Conservation (phyloP, 92 coral and sea anemone genomes). For the Palythoa heliodiscus region DNA sequence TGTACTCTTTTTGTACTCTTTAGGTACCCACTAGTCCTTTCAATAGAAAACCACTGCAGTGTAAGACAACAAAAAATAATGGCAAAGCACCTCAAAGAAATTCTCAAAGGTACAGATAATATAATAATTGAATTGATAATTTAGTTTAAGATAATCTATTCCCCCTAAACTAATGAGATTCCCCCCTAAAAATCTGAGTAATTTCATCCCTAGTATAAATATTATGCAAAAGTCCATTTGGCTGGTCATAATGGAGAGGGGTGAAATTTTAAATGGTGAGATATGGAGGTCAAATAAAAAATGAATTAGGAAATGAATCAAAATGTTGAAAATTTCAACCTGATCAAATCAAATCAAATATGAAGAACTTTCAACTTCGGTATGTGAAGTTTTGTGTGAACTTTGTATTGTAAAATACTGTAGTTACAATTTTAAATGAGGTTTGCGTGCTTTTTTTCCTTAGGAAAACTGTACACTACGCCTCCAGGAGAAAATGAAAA, state of each 20-base stretch:
- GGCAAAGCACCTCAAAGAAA: slow-evolving; percentile 88
- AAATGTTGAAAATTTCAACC: no score
- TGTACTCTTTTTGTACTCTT: neutral
- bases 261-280: neutral
- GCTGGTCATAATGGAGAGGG: neutral
- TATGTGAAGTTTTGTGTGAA: neutral
- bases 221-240: neutral
- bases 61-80: slow-evolving; percentile 92
- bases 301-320: no score
- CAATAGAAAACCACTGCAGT: slow-evolving; percentile 95
- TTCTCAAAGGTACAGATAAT: slow-evolving; percentile 70
- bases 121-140: no score
- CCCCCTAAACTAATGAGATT: no score
- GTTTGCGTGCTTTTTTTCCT: neutral
- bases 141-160: no score
- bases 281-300: no score
- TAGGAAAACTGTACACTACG: slow-evolving; percentile 78
- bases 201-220: no score
- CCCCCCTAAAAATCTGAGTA: no score
- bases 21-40: slow-evolving; percentile 88
- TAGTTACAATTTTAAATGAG: neutral
- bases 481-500: slow-evolving; percentile 89
- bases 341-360: no score
- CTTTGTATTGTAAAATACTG: neutral
- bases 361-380: no score